Conservation (phyloP, 2,888 invertebrate species). For the Drosophila tripunctata region DNA sequence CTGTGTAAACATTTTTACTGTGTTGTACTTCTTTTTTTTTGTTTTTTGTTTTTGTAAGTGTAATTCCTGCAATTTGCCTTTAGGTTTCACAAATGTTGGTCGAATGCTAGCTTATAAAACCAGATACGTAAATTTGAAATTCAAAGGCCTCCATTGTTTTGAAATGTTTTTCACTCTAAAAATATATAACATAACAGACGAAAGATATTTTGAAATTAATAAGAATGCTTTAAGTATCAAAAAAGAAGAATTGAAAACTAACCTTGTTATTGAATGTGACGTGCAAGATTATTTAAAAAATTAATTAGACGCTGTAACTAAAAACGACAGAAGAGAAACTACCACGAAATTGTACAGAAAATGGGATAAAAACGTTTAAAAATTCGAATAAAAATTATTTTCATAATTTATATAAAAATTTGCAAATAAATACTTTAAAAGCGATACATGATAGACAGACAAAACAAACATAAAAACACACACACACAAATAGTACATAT, state of each 20-base stretch:
- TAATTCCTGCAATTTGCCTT: constrained; percentile 32
- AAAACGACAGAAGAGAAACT: constrained; percentile 24
- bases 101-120: constrained; percentile 58
- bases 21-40: constrained; percentile 8
- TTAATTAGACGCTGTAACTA: constrained; percentile 57
- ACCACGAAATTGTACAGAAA: constrained; percentile 69
- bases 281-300: constrained; percentile 70
- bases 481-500: constrained; percentile 60
- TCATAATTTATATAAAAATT: constrained; percentile 75
- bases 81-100: constrained; percentile 41
- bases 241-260: constrained; percentile 39
- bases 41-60: constrained; percentile 17
- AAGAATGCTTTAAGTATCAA: constrained; percentile 61
- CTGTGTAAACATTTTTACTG: constrained; percentile 32
- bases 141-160: constrained; percentile 61
- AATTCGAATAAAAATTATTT: constrained; percentile 77
- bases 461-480: constrained; percentile 33
- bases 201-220: constrained; percentile 59
- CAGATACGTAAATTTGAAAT: constrained; percentile 74
- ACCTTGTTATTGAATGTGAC: constrained; percentile 70
- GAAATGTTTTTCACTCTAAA: constrained; percentile 49
- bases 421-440: constrained; percentile 48
- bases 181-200: constrained; percentile 34
- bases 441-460: constrained; percentile 29
- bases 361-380: constrained; percentile 64